A percentile compares a stretch with the other conserved stretches of the same genome.
Evolutionary conservation across 2,113 vertebrate species (phyloP).

Genomic region (Etia nguti): DNA sequence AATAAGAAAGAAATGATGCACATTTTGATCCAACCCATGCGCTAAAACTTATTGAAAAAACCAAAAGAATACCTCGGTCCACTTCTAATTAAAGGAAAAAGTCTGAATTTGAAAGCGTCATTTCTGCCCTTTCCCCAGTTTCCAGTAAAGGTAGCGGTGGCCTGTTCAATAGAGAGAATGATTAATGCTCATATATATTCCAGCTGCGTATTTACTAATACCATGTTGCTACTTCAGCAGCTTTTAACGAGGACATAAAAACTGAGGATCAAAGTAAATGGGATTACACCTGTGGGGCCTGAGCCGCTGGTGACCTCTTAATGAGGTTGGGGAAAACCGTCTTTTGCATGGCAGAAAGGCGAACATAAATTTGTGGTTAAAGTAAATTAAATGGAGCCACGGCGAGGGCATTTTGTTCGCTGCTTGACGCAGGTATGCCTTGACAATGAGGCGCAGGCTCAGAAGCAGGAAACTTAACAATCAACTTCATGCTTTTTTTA

Average conservation of each 20-base stretch:
- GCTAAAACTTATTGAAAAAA: not conserved
- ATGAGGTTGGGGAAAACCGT: slow-evolving; percentile 10
- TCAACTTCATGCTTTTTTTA: not conserved
- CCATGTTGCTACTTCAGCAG: slow-evolving; percentile 51
- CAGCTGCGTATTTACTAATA: slow-evolving; percentile 57
- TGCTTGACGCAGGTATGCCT: not conserved
- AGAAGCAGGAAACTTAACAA: not conserved
- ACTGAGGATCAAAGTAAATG: slow-evolving; percentile 39
- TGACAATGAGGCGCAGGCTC: not conserved
- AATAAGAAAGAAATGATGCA: not conserved
- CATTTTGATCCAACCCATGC: not conserved
- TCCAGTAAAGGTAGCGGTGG: not conserved
- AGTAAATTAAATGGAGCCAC: slow-evolving; percentile 8
- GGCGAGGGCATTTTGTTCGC: not conserved
- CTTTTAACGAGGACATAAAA: slow-evolving; percentile 66
- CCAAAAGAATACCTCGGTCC: not conserved
- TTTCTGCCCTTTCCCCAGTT: not conserved
- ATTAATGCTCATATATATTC: slow-evolving; percentile 52
- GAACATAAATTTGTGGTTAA: not conserved
- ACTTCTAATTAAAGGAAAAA: slow-evolving; percentile 1
- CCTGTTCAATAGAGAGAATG: not conserved
- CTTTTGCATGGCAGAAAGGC: not conserved
- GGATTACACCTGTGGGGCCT: slow-evolving; percentile 52
- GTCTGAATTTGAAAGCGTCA: slow-evolving; percentile 18
- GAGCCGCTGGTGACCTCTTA: slow-evolving; percentile 25